Evolutionary conservation across 2,797 vertebrate genomes (phyloP), one percentile per base, ranked within the genome.

Genomic region (Alosa sapidissima): DNA sequence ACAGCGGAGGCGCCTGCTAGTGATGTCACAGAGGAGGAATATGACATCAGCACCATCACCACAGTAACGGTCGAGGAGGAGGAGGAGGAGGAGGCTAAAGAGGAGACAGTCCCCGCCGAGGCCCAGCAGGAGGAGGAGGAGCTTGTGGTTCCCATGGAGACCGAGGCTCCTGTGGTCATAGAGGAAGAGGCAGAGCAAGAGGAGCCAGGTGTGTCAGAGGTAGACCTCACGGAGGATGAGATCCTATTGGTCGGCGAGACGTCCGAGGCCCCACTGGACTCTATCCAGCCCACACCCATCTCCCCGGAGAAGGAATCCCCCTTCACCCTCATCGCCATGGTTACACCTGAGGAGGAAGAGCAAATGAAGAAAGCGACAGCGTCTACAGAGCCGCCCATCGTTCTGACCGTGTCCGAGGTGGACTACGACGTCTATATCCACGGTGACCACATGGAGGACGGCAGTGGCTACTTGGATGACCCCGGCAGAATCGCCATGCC

Each of bases 401-500:
- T 72, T 11, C 33, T 72, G 13, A 72, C 65, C 4, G 65, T 72
- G 3, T 41, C 65, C 13, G 91, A 92, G 52, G 82, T 85, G 6
- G 89, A 88, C 47, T 89, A 83, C 78, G 91, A 92, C 2, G 81
- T 93, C 51, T 84, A 92, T 41, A 83, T 89, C 36, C 90, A 89
- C 81, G 88, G 88, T 82, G 89, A 60, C 45, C 0, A 9, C 2
- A 5, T 16, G 92, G 96, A 97, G 85, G 96, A 94, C 89, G 95
- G 94, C 14, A 88, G 93, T 4, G 92, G 95, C 47, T 93, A 97
- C 0, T 92, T 94, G 81, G 92, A 94, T 84, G 93, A 81, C 45
- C 85, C 89, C 24, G 94, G 97, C 0, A 85, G 92, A 0, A 72
- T 96, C 10, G 94, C 94, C 0, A 45, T 91, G 72, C 96, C 96